Evolutionary conservation across 2,888 invertebrate species (phyloP), one percentile per base, ranked within the genome.

Genomic region (Lepidocyrtinus sp.): DNA sequence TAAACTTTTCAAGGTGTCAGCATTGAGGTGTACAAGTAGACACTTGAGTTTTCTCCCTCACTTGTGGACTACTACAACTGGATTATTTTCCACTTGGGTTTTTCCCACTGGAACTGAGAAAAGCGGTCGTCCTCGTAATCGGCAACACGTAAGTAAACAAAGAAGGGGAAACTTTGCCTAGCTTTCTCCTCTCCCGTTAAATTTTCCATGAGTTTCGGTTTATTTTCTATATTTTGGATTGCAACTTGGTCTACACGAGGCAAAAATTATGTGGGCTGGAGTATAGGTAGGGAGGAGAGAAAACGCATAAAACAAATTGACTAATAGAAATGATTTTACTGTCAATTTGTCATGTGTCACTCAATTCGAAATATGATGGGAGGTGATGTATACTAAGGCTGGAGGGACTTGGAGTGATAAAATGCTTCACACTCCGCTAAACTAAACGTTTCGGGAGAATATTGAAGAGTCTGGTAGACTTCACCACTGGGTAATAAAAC

Each of bases 291-390:
- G 50, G 2, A 7, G 50, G 5, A 2, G 50, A 50, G 50, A 50
- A 50, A 50, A 50, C 50, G 17, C n/a, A 50, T 17, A 50, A 50
- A 50, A 50, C 50, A 50, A 50, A 50, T 50, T 50, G 50, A 12
- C 72, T 77, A 77, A 72, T 55, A 73, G 78, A 78, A 73, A 78
- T 73, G 73, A 78, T 78, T 78, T 78, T 72, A 78, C 67, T 78
- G 73, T 78, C 78, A 78, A 78, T 78, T 78, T 78, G 78, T 78
- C 78, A 78, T 26, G 26, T 64, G 78, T 78, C 78, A 78, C 72
- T 46, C 45, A 72, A 50, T 50, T 12, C 50, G 50, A n/a, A n/a
- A n/a, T n/a, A n/a, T n/a, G n/a, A n/a, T n/a, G n/a, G n/a, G n/a
- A n/a, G n/a, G n/a, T n/a, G n/a, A n/a, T n/a, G n/a, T n/a, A n/a